These are phyloP conservation scores for Dipus sagitta DNA, from an alignment of 2,797 vertebrate genomes.

Conservation along the genomic window DNA sequence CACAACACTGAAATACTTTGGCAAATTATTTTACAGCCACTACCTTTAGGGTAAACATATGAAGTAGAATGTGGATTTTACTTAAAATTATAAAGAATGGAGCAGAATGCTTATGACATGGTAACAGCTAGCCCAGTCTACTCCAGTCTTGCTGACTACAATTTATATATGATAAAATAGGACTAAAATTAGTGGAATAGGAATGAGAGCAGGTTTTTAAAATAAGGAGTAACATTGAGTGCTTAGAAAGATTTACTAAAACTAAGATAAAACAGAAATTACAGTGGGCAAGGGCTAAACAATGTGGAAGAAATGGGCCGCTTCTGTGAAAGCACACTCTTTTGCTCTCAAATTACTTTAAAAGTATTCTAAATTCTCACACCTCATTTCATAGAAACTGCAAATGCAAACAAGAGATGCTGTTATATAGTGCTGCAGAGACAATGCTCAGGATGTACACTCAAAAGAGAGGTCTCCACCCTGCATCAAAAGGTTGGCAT, in stretches of 20 bases:
- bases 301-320: neutral
- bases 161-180: constrained; percentile 45
- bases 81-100: neutral
- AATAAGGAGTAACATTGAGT: constrained; percentile 10
- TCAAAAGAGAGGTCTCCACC: constrained; percentile 19
- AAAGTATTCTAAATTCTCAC: constrained; percentile 55
- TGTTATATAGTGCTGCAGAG: constrained; percentile 18
- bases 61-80: constrained; percentile 24
- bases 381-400: constrained; percentile 41
- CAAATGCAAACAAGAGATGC: constrained; percentile 60
- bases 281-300: neutral
- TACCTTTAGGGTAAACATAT: neutral
- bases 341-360: constrained; percentile 46
- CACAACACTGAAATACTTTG: neutral
- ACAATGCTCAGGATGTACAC: neutral
- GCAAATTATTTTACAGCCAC: neutral
- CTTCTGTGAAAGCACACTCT: constrained; percentile 21
- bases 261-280: neutral
- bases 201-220: neutral
- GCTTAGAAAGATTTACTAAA: constrained; percentile 56
- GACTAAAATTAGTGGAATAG: constrained; percentile 1
- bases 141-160: neutral
- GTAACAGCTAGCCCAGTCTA: neutral
- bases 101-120: neutral
- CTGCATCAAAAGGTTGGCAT: constrained; percentile 43